Conservation (phyloP, 1,140 invertebrate species). For the Schlechtendalia chinensis region DNA sequence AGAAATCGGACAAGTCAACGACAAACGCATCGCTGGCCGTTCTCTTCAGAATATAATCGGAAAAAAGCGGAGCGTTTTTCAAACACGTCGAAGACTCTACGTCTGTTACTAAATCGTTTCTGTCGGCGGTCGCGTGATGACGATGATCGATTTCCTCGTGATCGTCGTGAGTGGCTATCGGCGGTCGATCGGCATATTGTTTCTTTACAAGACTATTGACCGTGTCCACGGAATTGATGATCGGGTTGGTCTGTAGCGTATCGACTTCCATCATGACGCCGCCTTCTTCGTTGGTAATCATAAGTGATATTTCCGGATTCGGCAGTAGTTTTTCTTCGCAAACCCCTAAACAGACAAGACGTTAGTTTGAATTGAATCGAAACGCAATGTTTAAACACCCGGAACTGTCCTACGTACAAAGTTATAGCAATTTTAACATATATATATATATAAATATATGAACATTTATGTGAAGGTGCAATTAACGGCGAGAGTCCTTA, state of each 20-base stretch:
- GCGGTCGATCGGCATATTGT: background rate
- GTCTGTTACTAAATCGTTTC: constrained; percentile 7
- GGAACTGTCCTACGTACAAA: too few species aligned
- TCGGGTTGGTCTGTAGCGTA: background rate
- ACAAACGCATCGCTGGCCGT: constrained; percentile 61
- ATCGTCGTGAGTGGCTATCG: background rate
- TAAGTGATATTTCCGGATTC: constrained; percentile 40
- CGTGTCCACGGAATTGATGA: background rate
- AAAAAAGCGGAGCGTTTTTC: constrained; percentile 44
- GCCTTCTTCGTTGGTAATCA: constrained; percentile 36
- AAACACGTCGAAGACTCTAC: constrained; percentile 16
- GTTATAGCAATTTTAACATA: too few species aligned
- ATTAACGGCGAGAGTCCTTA: too few species aligned
- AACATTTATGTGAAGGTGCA: too few species aligned
- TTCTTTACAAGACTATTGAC: background rate
- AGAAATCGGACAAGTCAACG: constrained; percentile 75
- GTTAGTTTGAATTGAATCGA: too few species aligned
- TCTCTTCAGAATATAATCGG: constrained; percentile 54
- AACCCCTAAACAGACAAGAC: background rate
- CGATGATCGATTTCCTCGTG: constrained; percentile 11
- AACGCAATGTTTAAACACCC: too few species aligned
- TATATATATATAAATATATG: too few species aligned
- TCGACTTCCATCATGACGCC: constrained; percentile 41
- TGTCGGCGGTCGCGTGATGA: constrained; percentile 13
- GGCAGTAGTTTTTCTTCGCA: background rate